phyloP scores from a whole-genome alignment of 2,797 vertebrate genomes.

The Choloepus didactylus region DNA sequence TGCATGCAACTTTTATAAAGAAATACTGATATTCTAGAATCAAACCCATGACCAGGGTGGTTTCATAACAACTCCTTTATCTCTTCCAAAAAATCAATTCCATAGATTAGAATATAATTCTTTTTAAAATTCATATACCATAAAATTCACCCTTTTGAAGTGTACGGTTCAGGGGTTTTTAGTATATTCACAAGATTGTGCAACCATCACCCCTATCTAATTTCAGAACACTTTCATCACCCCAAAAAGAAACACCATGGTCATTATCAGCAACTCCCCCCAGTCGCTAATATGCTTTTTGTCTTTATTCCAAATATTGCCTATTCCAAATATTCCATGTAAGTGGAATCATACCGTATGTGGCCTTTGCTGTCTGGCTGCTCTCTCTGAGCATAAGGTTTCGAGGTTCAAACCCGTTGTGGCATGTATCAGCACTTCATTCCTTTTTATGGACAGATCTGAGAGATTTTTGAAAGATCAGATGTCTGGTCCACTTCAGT shows the following conservation, averaged over 20 bases:
- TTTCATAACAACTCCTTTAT: constrained; percentile 18
- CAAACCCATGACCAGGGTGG: neutral
- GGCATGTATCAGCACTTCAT: neutral
- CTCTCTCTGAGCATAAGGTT: neutral
- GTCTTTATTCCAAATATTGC: neutral
- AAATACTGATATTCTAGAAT: constrained; percentile 22
- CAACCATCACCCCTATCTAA: neutral
- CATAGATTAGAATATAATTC: neutral
- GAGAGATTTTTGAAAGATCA: neutral
- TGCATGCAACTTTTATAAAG: neutral
- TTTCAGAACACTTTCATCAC: neutral
- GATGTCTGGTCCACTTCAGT: neutral
- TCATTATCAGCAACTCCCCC: neutral
- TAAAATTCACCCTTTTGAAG: neutral
- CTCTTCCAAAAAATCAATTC: neutral
- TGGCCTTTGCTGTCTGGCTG: neutral
- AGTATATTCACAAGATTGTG: neutral
- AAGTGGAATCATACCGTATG: neutral
- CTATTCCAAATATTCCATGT: neutral
- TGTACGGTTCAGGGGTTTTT: neutral
- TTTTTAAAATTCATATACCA: constrained; percentile 25
- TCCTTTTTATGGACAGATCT: neutral
- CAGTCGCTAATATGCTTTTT: neutral
- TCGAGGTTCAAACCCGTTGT: neutral
- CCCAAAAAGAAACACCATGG: neutral